Evolutionary conservation across 1,140 invertebrate species (phyloP), one percentile per base, ranked within the genome.

Genomic region (Rhopalosiphum padi): DNA sequence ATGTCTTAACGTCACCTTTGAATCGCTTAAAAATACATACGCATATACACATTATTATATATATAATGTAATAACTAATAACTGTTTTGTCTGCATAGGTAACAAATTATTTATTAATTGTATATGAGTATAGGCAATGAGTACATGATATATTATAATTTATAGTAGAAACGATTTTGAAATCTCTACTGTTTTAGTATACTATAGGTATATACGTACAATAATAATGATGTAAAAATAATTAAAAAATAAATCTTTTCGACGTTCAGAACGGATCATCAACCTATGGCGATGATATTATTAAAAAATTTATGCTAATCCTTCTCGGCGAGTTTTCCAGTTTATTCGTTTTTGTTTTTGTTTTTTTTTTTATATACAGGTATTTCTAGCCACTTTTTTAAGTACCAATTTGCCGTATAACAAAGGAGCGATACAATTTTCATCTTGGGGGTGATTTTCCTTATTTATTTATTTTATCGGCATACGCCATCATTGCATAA

Each of bases 401-500:
- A 90, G 53, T 68, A 43, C 55, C 89, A 60, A 90, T 90, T 90
- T 43, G 43, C 22, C 30, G 68, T 83, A 51, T 21, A n/a, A 9
- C 1, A 5, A 1, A 23, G 68, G 90, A 92, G 43, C 68, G 68
- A 37, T 18, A 21, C 43, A 83, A 92, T 92, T 30, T 92, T 55
- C 68, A 83, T 92, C 90, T 92, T 48, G 90, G 90, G 90, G 90
- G 90, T 92, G 90, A 92, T 92, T 92, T 92, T 77, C 90, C 35
- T 92, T 92, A 51, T 55, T 77, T 92, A 51, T 53, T 41, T 90
- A 23, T 90, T 91, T 91, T 91, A 91, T 91, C 68, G 90, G 60
- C 43, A 53, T 48, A 51, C 35, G 23, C 90, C 41, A 51, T 92
- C 90, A 46, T 82, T 91, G 60, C 90, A 21, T 82, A 83, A 46